A percentile compares a stretch with the other conserved stretches of the same genome.
Conservation (phyloP, 2,113 vertebrate genomes). For the Zosterops japonicus region DNA sequence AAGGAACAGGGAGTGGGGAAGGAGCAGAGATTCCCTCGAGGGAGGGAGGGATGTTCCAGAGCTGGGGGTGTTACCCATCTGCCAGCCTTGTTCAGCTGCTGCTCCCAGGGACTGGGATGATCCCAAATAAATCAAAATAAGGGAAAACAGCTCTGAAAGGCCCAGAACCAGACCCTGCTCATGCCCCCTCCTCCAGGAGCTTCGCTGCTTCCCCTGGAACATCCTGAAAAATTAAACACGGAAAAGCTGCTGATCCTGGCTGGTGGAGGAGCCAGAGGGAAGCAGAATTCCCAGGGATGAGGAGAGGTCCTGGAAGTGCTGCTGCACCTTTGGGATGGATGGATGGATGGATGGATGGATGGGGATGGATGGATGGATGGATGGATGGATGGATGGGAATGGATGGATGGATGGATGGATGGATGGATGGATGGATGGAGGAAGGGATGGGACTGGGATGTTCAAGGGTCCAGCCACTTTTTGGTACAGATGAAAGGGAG, state of each 20-base stretch:
- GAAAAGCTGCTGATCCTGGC: background rate
- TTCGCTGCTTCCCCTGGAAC: background rate
- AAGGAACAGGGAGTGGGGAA: rapidly evolving
- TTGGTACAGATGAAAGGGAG: rapidly evolving
- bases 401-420: background rate
- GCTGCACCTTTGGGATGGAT: background rate
- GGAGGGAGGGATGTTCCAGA: background rate
- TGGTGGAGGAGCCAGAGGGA: background rate
- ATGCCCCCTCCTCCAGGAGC: background rate
- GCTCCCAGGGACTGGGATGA: background rate
- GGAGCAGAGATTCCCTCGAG: background rate
- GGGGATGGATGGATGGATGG: background rate
- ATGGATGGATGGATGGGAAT: background rate
- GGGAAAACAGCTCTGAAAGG: background rate
- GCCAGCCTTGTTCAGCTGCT: background rate
- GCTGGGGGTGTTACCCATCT: background rate
- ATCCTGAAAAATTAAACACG: background rate
- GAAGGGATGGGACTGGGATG: background rate
- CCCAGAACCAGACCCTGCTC: background rate
- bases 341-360: background rate
- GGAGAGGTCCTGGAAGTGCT: background rate
- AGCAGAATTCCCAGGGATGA: background rate
- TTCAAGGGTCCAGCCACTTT: background rate
- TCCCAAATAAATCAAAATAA: background rate
- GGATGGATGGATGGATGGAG: background rate